Evolutionary conservation across 2,888 invertebrate genomes (phyloP).

Genomic region (Eugnorisma glareosa): DNA sequence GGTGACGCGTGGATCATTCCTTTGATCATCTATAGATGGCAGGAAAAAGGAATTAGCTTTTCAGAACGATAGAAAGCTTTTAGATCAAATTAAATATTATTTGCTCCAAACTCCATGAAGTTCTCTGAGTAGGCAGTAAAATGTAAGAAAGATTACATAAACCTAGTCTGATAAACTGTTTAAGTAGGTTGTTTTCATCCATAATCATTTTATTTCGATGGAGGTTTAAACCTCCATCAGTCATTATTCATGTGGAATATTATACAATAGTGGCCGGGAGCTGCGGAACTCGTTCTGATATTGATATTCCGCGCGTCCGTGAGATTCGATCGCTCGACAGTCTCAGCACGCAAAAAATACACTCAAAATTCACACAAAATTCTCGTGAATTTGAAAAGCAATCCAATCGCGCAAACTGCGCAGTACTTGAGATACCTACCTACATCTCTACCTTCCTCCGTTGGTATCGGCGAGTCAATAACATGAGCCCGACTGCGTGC

Average conservation of each 20-base stretch:
- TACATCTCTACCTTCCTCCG: not conserved
- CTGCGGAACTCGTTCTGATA: not conserved
- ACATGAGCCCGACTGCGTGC: not conserved
- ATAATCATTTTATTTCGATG: not conserved
- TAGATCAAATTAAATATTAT: not conserved
- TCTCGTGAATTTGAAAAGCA: conserved; percentile 39
- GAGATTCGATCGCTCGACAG: not conserved
- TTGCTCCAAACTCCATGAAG: not conserved
- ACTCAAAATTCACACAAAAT: conserved; percentile 12
- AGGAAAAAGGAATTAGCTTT: not conserved
- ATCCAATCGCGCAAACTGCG: conserved; percentile 42
- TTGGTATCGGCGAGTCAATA: conserved; percentile 41
- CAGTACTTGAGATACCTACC: conserved; percentile 1
- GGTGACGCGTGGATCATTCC: not conserved
- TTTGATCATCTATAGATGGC: not conserved
- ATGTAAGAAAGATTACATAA: not conserved
- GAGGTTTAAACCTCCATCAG: not conserved
- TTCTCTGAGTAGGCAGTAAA: not conserved
- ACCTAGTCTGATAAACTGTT: not conserved
- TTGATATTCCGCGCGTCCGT: not conserved
- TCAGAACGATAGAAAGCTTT: not conserved
- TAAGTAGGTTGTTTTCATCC: not conserved
- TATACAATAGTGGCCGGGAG: not conserved
- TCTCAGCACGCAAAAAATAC: conserved; percentile 9
- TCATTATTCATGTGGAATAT: not conserved